Conservation (phyloP, 2,113 vertebrate species). For the Noturus placidus region DNA sequence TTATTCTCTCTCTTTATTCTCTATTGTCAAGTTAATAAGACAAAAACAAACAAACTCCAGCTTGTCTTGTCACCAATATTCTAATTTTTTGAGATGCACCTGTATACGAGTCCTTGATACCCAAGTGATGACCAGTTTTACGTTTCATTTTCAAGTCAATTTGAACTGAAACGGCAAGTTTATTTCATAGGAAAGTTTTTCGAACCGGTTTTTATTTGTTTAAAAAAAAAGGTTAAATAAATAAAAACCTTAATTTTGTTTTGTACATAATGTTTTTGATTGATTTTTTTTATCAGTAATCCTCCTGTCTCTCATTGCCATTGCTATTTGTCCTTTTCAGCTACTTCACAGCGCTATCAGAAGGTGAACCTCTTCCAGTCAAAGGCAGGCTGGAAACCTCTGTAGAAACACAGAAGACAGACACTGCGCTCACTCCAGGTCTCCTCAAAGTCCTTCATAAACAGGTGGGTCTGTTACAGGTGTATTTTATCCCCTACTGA, state of each 20-base stretch:
- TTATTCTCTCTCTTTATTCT: too few species aligned
- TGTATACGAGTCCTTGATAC: neutral
- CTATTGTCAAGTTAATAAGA: too few species aligned
- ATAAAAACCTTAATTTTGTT: neutral
- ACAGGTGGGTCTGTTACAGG: conserved; percentile 73
- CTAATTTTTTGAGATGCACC: neutral
- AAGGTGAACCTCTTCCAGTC: conserved; percentile 81
- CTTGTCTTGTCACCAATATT: too few species aligned
- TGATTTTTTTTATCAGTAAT: too few species aligned
- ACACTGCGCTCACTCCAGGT: conserved; percentile 80
- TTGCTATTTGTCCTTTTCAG: conserved; percentile 61
- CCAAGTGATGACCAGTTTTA: neutral
- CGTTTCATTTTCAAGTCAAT: neutral
- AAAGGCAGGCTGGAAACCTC: conserved; percentile 82
- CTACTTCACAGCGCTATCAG: conserved; percentile 84
- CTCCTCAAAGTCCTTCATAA: conserved; percentile 85
- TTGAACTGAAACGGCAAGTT: neutral
- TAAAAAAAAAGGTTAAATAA: too few species aligned
- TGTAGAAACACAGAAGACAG: conserved; percentile 69
- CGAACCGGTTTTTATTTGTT: neutral
- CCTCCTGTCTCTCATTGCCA: neutral
- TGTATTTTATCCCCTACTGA: neutral
- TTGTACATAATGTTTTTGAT: neutral
- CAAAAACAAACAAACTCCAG: too few species aligned
- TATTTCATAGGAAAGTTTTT: neutral